phyloP scores from a whole-genome alignment of 1,140 invertebrate species.

The Drosophila cardini region DNA sequence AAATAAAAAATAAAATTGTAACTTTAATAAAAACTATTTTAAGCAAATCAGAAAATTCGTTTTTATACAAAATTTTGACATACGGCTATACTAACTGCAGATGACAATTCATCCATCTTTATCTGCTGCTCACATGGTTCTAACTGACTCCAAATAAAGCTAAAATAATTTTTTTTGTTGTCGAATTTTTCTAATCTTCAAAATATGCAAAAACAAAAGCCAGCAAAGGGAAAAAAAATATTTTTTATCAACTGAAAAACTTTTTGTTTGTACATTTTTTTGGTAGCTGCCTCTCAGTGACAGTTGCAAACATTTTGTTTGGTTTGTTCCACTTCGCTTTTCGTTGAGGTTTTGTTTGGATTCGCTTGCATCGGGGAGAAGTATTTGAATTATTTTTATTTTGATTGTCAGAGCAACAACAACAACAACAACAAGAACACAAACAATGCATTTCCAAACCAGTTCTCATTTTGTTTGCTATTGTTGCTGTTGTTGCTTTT shows the following conservation, averaged over 20 bases:
- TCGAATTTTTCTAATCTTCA: conserved; percentile 49
- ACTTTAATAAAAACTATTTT: neutral
- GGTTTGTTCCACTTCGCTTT: conserved; percentile 33
- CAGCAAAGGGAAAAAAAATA: neutral
- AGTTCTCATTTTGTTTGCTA: conserved; percentile 64
- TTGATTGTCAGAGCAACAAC: conserved; percentile 62
- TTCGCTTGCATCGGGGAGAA: conserved; percentile 26
- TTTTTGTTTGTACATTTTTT: conserved; percentile 7
- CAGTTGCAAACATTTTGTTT: conserved; percentile 73
- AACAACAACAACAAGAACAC: neutral
- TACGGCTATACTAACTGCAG: conserved; percentile 6
- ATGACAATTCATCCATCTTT: conserved; percentile 34
- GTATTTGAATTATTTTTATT: conserved; percentile 69
- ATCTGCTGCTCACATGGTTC: conserved; percentile 43
- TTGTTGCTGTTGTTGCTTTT: conserved; percentile 57
- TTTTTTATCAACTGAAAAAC: conserved; percentile 33
- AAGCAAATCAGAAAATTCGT: neutral
- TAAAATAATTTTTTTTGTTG: conserved; percentile 21
- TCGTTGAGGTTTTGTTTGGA: conserved; percentile 30
- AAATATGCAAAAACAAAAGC: conserved; percentile 53
- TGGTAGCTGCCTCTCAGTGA: conserved; percentile 43
- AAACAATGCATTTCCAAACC: conserved; percentile 50
- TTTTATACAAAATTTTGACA: neutral
- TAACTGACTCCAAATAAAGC: conserved; percentile 5
- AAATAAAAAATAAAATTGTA: neutral